Evolutionary conservation across 2,888 invertebrate genomes (phyloP).

Genomic region (Thymelicus lineola): DNA sequence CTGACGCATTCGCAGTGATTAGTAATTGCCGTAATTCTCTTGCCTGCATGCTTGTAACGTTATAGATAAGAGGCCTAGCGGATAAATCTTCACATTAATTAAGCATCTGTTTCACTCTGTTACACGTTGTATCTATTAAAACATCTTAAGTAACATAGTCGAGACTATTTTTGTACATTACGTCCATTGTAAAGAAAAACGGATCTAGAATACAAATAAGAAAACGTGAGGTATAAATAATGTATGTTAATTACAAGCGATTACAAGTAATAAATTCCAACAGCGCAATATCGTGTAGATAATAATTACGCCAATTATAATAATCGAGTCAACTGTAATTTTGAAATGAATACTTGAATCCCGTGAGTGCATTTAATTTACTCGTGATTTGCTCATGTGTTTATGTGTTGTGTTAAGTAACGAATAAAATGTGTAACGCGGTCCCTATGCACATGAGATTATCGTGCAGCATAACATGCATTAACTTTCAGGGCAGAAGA

Average conservation of each 20-base stretch:
- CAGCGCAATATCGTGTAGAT: constrained; percentile 10
- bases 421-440: too few relatives aligned
- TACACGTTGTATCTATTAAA: constrained; percentile 8
- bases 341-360: constrained; percentile 4
- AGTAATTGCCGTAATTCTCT: constrained; percentile 38
- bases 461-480: too few relatives aligned
- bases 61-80: constrained; percentile 5
- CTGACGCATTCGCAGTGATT: constrained; percentile 41
- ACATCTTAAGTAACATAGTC: neutral
- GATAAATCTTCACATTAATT: constrained; percentile 43
- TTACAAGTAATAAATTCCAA: constrained; percentile 8
- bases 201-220: neutral
- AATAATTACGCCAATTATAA: constrained; percentile 20
- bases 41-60: constrained; percentile 26
- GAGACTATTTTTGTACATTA: neutral
- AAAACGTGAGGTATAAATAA: constrained; percentile 14
- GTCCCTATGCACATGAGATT: too few relatives aligned
- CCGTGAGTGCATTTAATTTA: neutral
- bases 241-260: constrained; percentile 14
- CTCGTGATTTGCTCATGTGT: neutral
- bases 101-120: constrained; percentile 10
- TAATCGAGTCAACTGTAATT: constrained; percentile 13
- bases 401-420: too few relatives aligned
- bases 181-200: neutral
- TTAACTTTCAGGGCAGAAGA: too few relatives aligned